Evolutionary conservation across 2,888 invertebrate species (phyloP).

Genomic region (Lasioglossum malachurum): DNA sequence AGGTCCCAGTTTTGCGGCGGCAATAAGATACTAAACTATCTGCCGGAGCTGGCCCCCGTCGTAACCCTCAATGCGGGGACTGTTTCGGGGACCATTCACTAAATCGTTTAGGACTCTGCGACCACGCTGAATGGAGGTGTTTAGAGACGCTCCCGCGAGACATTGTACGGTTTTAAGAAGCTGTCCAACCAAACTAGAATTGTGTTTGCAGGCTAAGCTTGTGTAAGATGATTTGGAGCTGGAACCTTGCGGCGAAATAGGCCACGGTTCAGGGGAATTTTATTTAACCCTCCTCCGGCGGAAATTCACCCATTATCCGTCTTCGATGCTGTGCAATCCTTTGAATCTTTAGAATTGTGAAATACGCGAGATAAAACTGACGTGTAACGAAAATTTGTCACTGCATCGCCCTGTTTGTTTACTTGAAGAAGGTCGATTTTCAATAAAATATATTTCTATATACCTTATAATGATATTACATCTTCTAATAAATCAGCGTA

Average conservation of each 20-base stretch:
- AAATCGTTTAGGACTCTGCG: conserved; percentile 40
- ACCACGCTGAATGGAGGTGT: conserved; percentile 18
- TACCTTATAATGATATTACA: too few species aligned
- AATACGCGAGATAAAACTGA: not conserved
- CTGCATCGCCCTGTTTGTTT: not conserved
- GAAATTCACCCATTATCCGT: not conserved
- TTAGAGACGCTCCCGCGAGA: conserved; percentile 19
- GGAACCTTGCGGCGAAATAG: not conserved
- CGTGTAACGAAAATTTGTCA: not conserved
- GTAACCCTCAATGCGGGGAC: conserved; percentile 55
- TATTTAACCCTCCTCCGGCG: not conserved
- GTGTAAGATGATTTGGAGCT: not conserved
- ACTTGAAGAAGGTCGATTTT: not conserved
- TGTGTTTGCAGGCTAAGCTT: not conserved
- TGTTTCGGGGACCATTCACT: conserved; percentile 45
- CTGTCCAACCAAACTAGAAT: not conserved
- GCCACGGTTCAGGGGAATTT: not conserved
- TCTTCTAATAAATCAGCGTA: not conserved
- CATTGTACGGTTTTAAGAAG: conserved; percentile 18
- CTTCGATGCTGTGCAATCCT: not conserved
- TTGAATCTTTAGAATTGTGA: not conserved
- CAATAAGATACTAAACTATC: conserved; percentile 79
- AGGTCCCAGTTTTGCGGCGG: conserved; percentile 63
- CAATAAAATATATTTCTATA: not conserved
- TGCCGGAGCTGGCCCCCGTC: conserved; percentile 56